Evolutionary conservation across 2,113 vertebrate genomes (phyloP).

Genomic region (Lipophrys pholis): DNA sequence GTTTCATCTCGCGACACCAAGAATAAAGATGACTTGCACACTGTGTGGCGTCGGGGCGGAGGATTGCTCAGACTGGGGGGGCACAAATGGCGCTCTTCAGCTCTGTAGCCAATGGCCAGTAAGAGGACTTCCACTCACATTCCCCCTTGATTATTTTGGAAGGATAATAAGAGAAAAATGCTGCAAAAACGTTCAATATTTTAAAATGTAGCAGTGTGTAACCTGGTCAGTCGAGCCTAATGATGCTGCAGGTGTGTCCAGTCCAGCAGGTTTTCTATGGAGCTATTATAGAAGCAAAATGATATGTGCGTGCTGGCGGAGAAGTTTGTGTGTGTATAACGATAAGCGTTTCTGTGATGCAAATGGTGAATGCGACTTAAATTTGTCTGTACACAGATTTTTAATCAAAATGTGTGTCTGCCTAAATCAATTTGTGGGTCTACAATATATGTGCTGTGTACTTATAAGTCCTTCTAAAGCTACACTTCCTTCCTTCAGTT

Average conservation of each 20-base stretch:
- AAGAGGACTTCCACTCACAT: slow-evolving; percentile 19
- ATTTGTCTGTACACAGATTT: too few species aligned
- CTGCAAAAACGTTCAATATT: slow-evolving; percentile 63
- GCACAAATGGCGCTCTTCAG: slow-evolving; percentile 49
- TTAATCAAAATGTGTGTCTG: too few species aligned
- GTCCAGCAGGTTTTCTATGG: slow-evolving; percentile 35
- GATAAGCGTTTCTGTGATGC: too few species aligned
- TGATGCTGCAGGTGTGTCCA: slow-evolving; percentile 47
- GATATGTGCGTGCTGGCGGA: too few species aligned
- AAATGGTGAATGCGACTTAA: too few species aligned
- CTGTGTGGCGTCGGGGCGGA: not conserved
- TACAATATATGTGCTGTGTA: too few species aligned
- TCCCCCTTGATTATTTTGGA: slow-evolving; percentile 32
- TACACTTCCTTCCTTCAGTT: too few species aligned
- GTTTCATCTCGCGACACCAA: slow-evolving; percentile 40
- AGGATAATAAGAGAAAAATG: slow-evolving; percentile 35
- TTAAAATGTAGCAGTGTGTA: slow-evolving; percentile 47
- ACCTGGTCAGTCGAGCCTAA: slow-evolving; percentile 25
- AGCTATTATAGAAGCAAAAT: slow-evolving; percentile 6
- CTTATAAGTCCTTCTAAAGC: too few species aligned
- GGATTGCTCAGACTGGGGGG: slow-evolving; percentile 30
- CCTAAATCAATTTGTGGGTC: too few species aligned
- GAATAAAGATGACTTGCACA: slow-evolving; percentile 40
- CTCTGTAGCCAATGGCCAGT: slow-evolving; percentile 62
- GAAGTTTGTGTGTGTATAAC: too few species aligned